Evolutionary conservation across 2,113 vertebrate genomes (phyloP).

Genomic region (Dunckerocampus dactyliophorus): DNA sequence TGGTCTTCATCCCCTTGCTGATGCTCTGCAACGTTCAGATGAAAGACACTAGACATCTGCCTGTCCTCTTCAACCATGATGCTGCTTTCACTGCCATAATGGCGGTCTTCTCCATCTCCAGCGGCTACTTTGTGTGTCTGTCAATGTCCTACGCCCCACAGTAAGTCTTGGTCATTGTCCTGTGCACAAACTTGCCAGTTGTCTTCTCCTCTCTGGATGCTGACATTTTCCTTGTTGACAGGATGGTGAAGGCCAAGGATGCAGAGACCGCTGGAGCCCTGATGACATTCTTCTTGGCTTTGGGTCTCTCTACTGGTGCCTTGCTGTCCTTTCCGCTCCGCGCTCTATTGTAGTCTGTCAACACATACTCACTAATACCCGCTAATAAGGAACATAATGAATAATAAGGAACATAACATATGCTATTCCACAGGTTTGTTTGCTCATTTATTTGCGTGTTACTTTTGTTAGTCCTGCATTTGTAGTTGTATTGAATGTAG

Average conservation of each 20-base stretch:
- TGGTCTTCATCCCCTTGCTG: conserved; percentile 80
- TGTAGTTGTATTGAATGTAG: background rate
- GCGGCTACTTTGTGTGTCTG: conserved; percentile 83
- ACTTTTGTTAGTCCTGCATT: background rate
- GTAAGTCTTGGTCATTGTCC: conserved; percentile 61
- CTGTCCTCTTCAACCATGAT: conserved; percentile 74
- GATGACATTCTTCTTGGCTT: conserved; percentile 86
- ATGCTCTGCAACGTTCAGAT: conserved; percentile 81
- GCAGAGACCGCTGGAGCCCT: conserved; percentile 80
- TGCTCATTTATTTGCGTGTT: conserved; percentile 17
- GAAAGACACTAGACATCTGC: conserved; percentile 50
- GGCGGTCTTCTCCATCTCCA: conserved; percentile 78
- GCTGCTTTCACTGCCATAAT: conserved; percentile 76
- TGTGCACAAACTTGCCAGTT: background rate
- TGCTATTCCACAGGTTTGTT: background rate
- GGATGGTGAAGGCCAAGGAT: conserved; percentile 78
- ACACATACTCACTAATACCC: background rate
- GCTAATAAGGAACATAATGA: conserved; percentile 8
- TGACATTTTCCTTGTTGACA: conserved; percentile 32
- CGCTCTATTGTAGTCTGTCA: conserved; percentile 59
- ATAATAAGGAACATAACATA: conserved; percentile 3
- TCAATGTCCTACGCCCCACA: conserved; percentile 86
- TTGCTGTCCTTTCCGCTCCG: conserved; percentile 78
- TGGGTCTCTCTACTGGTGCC: conserved; percentile 81
- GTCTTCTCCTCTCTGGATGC: background rate